Conservation (phyloP, 2,888 invertebrate species). For the Thysanoteuthis rhombus region DNA sequence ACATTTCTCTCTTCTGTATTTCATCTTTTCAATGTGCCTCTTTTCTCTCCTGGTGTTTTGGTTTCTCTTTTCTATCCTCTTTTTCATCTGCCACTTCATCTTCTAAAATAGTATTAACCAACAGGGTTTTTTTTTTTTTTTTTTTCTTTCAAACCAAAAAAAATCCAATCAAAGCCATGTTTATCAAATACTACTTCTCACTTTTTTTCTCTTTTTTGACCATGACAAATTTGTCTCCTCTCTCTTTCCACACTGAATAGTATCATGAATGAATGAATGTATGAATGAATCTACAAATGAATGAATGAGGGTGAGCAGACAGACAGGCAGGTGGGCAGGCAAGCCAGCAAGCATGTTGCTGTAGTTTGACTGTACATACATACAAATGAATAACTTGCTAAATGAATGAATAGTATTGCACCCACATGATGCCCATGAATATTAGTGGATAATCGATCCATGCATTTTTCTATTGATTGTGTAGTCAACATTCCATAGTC, state of each 20-base stretch:
- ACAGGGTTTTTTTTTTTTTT: background rate
- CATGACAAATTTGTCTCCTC: background rate
- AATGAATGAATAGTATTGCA: background rate
- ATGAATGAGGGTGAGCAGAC: background rate
- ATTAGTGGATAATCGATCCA: constrained; percentile 12
- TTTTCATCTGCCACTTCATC: background rate
- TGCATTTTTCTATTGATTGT: background rate
- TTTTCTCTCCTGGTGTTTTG: too few species aligned
- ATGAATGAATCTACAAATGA: background rate
- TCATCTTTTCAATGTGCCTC: background rate
- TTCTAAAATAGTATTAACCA: background rate
- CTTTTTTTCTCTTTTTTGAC: background rate
- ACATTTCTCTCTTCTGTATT: background rate
- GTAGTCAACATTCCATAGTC: background rate
- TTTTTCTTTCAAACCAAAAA: background rate
- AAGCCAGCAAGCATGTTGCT: background rate
- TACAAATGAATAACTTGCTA: background rate
- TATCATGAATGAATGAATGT: background rate
- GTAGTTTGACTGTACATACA: background rate
- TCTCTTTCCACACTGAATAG: background rate
- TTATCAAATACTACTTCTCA: too few species aligned
- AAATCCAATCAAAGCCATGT: background rate
- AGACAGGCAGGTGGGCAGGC: background rate
- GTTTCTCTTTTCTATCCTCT: background rate
- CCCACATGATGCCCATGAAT: background rate